phyloP scores from a whole-genome alignment of 2,888 invertebrate genomes.

The Ditula angustiorana region DNA sequence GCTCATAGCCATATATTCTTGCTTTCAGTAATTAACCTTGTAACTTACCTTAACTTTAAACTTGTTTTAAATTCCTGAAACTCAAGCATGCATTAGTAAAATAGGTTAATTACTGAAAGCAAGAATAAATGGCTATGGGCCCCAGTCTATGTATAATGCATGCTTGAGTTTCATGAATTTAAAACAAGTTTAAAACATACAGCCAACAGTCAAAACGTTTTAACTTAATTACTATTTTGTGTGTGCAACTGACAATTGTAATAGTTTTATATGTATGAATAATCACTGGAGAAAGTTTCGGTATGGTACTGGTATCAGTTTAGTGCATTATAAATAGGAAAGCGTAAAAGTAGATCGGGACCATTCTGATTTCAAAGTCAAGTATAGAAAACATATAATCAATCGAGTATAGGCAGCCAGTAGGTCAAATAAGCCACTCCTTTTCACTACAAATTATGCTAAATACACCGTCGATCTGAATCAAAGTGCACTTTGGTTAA shows the following conservation, averaged over 20 bases:
- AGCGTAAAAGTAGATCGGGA: neutral
- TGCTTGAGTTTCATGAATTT: too few relatives aligned
- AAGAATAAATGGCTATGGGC: too few relatives aligned
- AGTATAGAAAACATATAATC: conserved; percentile 16
- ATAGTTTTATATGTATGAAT: neutral
- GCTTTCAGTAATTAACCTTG: too few relatives aligned
- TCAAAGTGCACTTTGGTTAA: conserved; percentile 42
- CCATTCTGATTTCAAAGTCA: conserved; percentile 18
- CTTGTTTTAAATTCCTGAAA: too few relatives aligned
- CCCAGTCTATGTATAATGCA: too few relatives aligned
- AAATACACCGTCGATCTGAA: conserved; percentile 21
- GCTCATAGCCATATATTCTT: too few relatives aligned
- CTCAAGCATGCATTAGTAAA: too few relatives aligned
- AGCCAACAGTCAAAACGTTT: too few relatives aligned
- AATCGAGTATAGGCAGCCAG: conserved; percentile 9
- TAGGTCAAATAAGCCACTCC: conserved; percentile 35
- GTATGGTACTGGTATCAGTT: neutral
- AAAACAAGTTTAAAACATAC: too few relatives aligned
- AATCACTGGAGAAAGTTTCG: neutral
- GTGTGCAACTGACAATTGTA: neutral
- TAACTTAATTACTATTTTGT: neutral
- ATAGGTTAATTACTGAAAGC: too few relatives aligned
- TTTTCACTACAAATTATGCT: conserved; percentile 20
- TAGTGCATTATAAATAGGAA: neutral
- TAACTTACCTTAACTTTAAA: too few relatives aligned